Evolutionary conservation across 2,113 vertebrate genomes (phyloP).

Genomic region (Nipponia nippon): DNA sequence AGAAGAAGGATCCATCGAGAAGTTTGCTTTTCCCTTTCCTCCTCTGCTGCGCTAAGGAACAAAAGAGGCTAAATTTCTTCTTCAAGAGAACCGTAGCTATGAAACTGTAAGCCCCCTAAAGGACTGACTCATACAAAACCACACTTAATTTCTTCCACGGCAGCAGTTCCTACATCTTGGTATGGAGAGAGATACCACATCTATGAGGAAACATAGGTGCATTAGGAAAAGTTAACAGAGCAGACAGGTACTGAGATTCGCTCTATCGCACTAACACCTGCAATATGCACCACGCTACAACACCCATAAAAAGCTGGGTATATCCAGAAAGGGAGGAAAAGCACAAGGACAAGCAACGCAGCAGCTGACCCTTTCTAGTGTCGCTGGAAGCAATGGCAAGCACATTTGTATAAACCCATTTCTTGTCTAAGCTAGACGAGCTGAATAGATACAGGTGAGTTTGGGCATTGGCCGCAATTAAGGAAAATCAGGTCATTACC

Average conservation of each 20-base stretch:
- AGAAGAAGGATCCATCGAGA: not conserved
- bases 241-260: not conserved
- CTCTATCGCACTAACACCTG: not conserved
- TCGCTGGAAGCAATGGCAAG: not conserved
- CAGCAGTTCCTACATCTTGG: not conserved
- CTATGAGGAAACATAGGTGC: not conserved
- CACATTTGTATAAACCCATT: not conserved
- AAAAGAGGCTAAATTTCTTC: not conserved
- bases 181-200: not conserved
- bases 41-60: not conserved
- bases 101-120: not conserved
- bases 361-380: not conserved
- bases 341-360: not conserved
- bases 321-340: not conserved
- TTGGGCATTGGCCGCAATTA: not conserved
- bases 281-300: not conserved
- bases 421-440: not conserved
- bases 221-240: not conserved
- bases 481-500: not conserved
- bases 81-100: not conserved
- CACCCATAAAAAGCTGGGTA: not conserved
- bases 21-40: not conserved
- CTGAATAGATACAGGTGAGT: not conserved
- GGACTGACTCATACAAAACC: not conserved
- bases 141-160: not conserved